phyloP scores from a whole-genome alignment of 2,113 vertebrate genomes.

The Microcebus jonahi region DNA sequence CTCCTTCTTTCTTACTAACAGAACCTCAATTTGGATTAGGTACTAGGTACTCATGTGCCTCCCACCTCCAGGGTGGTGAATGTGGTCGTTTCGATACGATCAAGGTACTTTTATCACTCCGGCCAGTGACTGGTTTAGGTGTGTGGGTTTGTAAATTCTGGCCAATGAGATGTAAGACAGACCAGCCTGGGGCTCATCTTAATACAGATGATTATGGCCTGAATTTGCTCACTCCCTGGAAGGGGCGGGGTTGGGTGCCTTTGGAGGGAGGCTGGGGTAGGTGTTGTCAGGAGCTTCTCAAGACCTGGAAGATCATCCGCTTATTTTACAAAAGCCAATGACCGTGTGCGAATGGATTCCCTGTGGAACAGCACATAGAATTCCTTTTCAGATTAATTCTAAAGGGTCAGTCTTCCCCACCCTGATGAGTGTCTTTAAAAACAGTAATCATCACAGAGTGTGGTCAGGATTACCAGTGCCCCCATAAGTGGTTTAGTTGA shows the following conservation, averaged over 20 bases:
- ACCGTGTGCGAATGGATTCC: neutral
- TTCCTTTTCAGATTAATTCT: neutral
- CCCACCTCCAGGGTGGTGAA: neutral
- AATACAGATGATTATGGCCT: neutral
- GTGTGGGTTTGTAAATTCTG: no score
- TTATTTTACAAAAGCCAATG: neutral
- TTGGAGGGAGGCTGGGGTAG: neutral
- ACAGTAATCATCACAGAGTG: neutral
- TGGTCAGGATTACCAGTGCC: neutral
- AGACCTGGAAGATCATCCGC: neutral
- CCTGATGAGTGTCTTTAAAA: neutral
- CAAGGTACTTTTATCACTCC: neutral
- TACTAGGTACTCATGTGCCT: neutral
- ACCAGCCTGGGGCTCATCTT: neutral
- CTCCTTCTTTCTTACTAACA: neutral
- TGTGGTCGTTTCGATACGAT: neutral
- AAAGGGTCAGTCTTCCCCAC: neutral
- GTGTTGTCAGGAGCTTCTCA: neutral
- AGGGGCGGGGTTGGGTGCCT: neutral
- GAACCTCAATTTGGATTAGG: neutral
- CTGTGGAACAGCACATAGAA: neutral
- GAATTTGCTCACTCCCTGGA: neutral
- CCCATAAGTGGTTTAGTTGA: neutral
- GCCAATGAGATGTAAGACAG: neutral
- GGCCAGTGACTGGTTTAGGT: neutral